Evolutionary conservation across 2,113 vertebrate species (phyloP).

Genomic region (Anas platyrhynchos): DNA sequence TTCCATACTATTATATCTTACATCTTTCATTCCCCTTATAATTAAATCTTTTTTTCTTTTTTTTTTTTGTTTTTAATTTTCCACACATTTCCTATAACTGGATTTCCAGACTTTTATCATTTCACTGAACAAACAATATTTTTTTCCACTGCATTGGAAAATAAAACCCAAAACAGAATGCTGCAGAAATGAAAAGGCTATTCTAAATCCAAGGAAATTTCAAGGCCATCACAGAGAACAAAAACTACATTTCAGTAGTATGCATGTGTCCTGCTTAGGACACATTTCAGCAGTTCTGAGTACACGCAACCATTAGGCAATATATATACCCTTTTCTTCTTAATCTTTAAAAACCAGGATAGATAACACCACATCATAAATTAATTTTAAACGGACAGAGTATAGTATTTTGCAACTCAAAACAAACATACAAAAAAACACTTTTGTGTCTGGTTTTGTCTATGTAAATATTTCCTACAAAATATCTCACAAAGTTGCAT

Average conservation of each 20-base stretch:
- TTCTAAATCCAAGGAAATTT: not conserved
- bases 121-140: conserved; percentile 6
- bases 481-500: conserved; percentile 9
- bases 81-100: not conserved
- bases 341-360: not conserved
- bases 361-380: not conserved
- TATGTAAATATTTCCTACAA: conserved; percentile 33
- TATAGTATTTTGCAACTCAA: not conserved
- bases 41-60: no score
- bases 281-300: not conserved
- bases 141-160: not conserved
- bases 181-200: not conserved
- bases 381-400: not conserved
- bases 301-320: not conserved
- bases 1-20: conserved; percentile 16
- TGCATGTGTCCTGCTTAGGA: not conserved
- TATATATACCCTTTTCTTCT: not conserved
- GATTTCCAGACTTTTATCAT: not conserved
- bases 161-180: not conserved
- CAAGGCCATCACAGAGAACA: not conserved
- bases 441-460: conserved; percentile 9
- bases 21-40: not conserved
- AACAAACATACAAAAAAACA: not conserved
- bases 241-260: not conserved
- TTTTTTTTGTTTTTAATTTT: not conserved